Conservation (phyloP, 2,113 vertebrate species). For the Clarias gariepinus region DNA sequence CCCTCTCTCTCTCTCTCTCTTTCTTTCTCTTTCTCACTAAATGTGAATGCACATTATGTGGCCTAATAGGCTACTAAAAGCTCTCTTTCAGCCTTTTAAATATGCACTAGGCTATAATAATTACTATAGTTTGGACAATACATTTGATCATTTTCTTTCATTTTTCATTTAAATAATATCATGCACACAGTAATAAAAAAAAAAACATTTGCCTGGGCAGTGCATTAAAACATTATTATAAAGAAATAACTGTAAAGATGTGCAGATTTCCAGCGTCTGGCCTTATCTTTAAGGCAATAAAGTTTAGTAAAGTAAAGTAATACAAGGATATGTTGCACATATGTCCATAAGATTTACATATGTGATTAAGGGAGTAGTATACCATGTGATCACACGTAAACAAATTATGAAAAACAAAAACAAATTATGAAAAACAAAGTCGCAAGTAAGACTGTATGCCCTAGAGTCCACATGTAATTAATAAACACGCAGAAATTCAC, state of each 20-base stretch:
- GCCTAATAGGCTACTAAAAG: slow-evolving; percentile 23
- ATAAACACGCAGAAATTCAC: too few species aligned
- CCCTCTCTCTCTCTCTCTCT: slow-evolving; percentile 2
- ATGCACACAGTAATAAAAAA: neutral
- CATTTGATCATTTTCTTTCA: neutral
- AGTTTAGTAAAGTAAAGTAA: too few species aligned
- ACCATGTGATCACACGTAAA: neutral
- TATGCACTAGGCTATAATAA: slow-evolving; percentile 6
- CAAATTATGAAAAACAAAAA: too few species aligned
- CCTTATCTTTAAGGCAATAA: neutral
- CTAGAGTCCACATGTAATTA: neutral
- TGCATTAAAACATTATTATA: neutral
- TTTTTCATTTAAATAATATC: neutral
- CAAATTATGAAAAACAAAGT: too few species aligned
- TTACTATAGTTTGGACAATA: slow-evolving; percentile 1
- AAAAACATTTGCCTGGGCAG: neutral
- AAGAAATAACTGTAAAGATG: neutral
- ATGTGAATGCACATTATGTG: slow-evolving; percentile 23
- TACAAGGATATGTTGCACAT: neutral
- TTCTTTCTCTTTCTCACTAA: too few species aligned
- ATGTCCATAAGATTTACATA: neutral
- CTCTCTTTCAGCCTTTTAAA: neutral
- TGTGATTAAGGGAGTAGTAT: neutral
- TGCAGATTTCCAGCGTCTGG: neutral
- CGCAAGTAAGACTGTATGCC: too few species aligned